Conservation (phyloP, 2,113 vertebrate species). For the Etia nguti region DNA sequence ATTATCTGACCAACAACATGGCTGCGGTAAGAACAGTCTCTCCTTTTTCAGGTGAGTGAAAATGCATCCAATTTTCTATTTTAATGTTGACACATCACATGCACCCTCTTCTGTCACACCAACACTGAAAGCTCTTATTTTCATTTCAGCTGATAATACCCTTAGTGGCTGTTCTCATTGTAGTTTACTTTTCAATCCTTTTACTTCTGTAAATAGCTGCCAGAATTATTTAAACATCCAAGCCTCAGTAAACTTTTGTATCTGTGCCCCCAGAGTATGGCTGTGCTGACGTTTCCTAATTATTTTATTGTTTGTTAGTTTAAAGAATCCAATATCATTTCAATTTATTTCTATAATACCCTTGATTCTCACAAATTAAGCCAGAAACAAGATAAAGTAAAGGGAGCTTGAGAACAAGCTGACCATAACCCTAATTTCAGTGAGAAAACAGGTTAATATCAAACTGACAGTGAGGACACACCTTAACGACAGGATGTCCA, state of each 20-base stretch:
- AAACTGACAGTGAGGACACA: constrained; percentile 18
- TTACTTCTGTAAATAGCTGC: too few relatives aligned
- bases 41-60: background rate
- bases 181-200: too few relatives aligned
- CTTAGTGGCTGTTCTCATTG: background rate
- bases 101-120: background rate
- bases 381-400: rapidly evolving
- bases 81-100: background rate
- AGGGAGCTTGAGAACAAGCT: background rate
- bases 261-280: background rate
- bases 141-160: background rate
- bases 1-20: background rate
- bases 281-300: background rate
- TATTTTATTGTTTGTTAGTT: background rate
- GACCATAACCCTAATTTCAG: background rate
- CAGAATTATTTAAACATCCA: too few relatives aligned
- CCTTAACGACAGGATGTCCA: constrained; percentile 90
- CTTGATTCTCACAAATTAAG: background rate
- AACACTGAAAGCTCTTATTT: background rate
- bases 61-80: background rate
- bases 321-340: background rate
- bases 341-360: background rate
- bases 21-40: too few relatives aligned
- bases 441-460: background rate
- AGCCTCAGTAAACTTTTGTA: background rate